Evolutionary conservation across 2,113 vertebrate species (phyloP).

Genomic region (Vidua macroura): DNA sequence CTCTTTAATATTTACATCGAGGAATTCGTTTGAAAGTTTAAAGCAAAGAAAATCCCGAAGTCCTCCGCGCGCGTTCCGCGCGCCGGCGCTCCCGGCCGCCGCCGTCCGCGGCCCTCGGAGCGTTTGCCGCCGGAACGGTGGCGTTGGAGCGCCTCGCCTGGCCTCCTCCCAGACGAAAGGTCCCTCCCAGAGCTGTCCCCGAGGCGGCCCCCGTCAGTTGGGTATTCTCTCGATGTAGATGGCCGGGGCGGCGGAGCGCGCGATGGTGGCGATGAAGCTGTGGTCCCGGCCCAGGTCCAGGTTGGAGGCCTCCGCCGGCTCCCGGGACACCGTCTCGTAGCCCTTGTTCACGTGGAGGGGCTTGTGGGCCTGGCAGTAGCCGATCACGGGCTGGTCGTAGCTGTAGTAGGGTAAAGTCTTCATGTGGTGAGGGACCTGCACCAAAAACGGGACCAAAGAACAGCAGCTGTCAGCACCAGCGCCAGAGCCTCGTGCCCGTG

Average conservation of each 20-base stretch:
- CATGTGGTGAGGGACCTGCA: slow-evolving; percentile 78
- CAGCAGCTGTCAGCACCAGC: accelerated
- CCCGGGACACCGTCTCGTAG: slow-evolving; percentile 66
- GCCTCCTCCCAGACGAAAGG: not conserved
- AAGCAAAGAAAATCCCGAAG: slow-evolving; percentile 65
- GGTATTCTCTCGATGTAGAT: slow-evolving; percentile 83
- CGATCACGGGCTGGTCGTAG: slow-evolving; percentile 75
- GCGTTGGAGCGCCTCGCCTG: not conserved
- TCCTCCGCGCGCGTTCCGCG: not conserved
- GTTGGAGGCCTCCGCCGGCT: slow-evolving; percentile 57
- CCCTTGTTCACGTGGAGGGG: slow-evolving; percentile 76
- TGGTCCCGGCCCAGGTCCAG: slow-evolving; percentile 77
- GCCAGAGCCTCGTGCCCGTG: accelerated
- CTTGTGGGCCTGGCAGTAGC: slow-evolving; percentile 83
- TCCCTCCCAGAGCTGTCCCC: not conserved
- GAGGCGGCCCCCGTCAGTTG: slow-evolving; percentile 49
- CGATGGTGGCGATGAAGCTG: slow-evolving; percentile 80
- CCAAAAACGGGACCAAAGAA: not conserved
- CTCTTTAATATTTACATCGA: slow-evolving; percentile 76
- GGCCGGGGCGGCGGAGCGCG: slow-evolving; percentile 78
- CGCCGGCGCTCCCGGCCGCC: not conserved
- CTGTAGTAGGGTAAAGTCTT: slow-evolving; percentile 79
- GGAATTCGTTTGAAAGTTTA: slow-evolving; percentile 67
- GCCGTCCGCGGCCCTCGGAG: not conserved
- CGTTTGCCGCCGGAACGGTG: not conserved